These are phyloP conservation scores for Polypterus bichir DNA, from an alignment of 2,113 vertebrate genomes.

Conservation along the genomic window DNA sequence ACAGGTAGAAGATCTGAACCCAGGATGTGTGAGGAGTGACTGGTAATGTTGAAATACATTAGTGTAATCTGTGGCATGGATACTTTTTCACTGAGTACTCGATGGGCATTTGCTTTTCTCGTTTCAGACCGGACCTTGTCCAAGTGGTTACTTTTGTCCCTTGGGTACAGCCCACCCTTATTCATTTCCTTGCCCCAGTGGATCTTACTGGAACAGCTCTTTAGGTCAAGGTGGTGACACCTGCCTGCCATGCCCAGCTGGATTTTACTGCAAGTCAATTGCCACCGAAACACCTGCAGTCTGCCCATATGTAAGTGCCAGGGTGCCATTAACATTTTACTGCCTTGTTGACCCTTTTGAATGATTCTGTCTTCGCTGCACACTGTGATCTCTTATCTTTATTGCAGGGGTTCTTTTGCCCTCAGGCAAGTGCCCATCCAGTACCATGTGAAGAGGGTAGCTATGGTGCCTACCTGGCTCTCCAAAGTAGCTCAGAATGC, in stretches of 20 bases:
- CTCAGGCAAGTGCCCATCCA: conserved; percentile 45
- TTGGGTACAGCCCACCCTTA: conserved; percentile 59
- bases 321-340: background rate
- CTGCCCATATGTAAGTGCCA: conserved; percentile 55
- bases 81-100: background rate
- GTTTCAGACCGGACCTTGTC: conserved; percentile 65
- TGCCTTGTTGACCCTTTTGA: background rate
- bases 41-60: too few relatives aligned
- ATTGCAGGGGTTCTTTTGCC: conserved; percentile 64
- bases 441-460: conserved; percentile 64
- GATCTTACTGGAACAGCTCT: conserved; percentile 59
- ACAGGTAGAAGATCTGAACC: too few relatives aligned
- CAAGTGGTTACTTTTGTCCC: conserved; percentile 65
- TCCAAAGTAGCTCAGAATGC: conserved; percentile 43
- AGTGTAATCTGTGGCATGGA: too few relatives aligned
- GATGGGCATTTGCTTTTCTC: background rate
- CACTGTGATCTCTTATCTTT: background rate
- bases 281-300: conserved; percentile 47
- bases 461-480: conserved; percentile 41
- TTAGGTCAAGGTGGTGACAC: conserved; percentile 31
- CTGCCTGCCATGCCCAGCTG: conserved; percentile 53
- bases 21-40: too few relatives aligned
- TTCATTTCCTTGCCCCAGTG: conserved; percentile 58
- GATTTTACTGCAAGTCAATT: conserved; percentile 52
- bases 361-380: background rate